Percentiles rank a stretch among this genome's conserved stretches.
Evolutionary conservation across 2,797 vertebrate genomes (phyloP).

Genomic region (Sebastes diaconus): DNA sequence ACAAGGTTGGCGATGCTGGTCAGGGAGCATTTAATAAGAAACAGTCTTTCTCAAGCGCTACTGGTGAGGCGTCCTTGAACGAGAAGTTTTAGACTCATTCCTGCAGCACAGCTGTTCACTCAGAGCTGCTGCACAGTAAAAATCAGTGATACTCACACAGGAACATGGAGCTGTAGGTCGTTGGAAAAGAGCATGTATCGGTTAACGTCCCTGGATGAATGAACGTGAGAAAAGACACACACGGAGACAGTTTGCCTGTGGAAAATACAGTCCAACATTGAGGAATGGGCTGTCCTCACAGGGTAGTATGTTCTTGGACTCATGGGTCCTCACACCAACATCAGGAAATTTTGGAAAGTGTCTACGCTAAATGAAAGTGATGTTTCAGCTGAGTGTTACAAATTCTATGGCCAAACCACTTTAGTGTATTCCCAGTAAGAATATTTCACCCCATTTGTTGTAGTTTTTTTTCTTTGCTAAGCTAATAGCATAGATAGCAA

Average conservation of each 20-base stretch:
- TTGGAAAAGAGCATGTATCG: conserved; percentile 6
- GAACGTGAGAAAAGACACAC: not conserved
- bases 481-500: not conserved
- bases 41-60: not conserved
- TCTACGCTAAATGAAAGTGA: conserved; percentile 1
- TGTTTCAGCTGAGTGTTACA: not conserved
- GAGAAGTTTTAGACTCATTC: not conserved
- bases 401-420: not conserved
- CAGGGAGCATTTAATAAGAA: conserved; percentile 23
- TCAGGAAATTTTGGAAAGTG: not conserved
- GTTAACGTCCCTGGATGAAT: conserved; percentile 2
- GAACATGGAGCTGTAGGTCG: not conserved
- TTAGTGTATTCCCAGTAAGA: not conserved
- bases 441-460: not conserved
- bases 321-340: not conserved
- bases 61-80: conserved; percentile 31
- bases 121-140: not conserved
- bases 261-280: conserved; percentile 8
- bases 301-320: conserved; percentile 34
- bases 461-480: not conserved
- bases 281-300: not conserved
- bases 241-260: not conserved
- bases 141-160: not conserved
- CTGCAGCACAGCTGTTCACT: conserved; percentile 17
- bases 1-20: not conserved